Evolutionary conservation across 2,888 invertebrate species (phyloP).

Genomic region (Thymelicus lineola): DNA sequence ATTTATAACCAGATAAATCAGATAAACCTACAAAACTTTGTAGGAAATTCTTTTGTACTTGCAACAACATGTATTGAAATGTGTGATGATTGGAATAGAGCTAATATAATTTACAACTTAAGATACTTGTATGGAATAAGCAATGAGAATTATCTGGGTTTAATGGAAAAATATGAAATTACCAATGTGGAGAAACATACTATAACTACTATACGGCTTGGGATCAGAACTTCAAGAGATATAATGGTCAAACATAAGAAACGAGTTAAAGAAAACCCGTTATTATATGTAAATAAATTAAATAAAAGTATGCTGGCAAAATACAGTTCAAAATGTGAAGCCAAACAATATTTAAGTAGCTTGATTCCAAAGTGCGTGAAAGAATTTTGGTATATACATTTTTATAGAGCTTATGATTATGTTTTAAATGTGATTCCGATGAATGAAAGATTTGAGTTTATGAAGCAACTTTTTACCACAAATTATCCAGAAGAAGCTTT

Average conservation of each 20-base stretch:
- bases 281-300: constrained; percentile 53
- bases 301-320: constrained; percentile 49
- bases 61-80: constrained; percentile 47
- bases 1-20: constrained; percentile 8
- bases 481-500: constrained; percentile 56
- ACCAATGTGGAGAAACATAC: not conserved
- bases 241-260: constrained; percentile 58
- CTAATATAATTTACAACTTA: constrained; percentile 41
- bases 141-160: constrained; percentile 55
- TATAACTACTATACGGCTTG: too few species aligned
- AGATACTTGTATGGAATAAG: constrained; percentile 52
- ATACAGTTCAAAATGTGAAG: constrained; percentile 54
- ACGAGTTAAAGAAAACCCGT: constrained; percentile 54
- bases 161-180: constrained; percentile 51
- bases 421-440: constrained; percentile 56
- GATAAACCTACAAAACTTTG: constrained; percentile 47
- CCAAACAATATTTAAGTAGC: constrained; percentile 52
- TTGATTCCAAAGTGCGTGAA: constrained; percentile 50
- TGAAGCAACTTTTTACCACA: constrained; percentile 55
- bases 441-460: constrained; percentile 52
- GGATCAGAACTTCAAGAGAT: constrained; percentile 54
- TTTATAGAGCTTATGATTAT: constrained; percentile 49
- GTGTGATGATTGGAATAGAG: constrained; percentile 9
- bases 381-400: constrained; percentile 56
- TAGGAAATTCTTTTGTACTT: constrained; percentile 56